Evolutionary conservation across 2,888 invertebrate species (phyloP), one percentile per base, ranked within the genome.

Genomic region (Caenorhabditis angaria): DNA sequence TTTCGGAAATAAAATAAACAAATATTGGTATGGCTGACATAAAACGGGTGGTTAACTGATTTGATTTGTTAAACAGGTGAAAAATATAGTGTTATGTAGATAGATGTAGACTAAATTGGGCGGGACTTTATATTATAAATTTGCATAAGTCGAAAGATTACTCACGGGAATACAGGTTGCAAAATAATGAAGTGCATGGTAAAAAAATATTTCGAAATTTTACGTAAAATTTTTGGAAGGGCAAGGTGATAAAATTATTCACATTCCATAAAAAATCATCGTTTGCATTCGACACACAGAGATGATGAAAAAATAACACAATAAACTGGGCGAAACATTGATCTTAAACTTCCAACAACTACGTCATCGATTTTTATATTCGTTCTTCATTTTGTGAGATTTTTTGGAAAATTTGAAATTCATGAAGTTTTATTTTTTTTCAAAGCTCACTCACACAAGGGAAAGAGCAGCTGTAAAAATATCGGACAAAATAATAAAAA

Each of bases 261-360:
- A 8, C 32, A 32, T 8, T 12, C 32, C 32, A 32, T 8, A 32
- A 32, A 32, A 32, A 32, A 12, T 32, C n/a, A n/a, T n/a, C n/a
- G 32, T 32, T 32, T 5, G 18, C 18, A 41, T 41, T 14, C 41
- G 18, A 41, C 14, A 41, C 14, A 41, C n/a, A n/a, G n/a, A 18
- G 41, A 41, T 8, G 32, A 10, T 8, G 32, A 32, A 41, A 41
- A 41, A 41, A 12, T 6, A 18, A 41, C 41, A 41, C 41, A 41
- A 18, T 18, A 18, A 41, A 41, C 41, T 41, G 41, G 41, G 18
- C 41, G 41, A 41, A 41, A 41, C 10, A 41, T 3, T 41, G 41
- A 41, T 41, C 41, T 41, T 41, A 41, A 41, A 41, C 41, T 41
- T 41, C n/a, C 41, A 41, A 41, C 41, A 18, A 41, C 41, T 41